These are phyloP conservation scores for Plemyria rubiginata DNA, from an alignment of 2,888 invertebrate species.

Conservation along the genomic window DNA sequence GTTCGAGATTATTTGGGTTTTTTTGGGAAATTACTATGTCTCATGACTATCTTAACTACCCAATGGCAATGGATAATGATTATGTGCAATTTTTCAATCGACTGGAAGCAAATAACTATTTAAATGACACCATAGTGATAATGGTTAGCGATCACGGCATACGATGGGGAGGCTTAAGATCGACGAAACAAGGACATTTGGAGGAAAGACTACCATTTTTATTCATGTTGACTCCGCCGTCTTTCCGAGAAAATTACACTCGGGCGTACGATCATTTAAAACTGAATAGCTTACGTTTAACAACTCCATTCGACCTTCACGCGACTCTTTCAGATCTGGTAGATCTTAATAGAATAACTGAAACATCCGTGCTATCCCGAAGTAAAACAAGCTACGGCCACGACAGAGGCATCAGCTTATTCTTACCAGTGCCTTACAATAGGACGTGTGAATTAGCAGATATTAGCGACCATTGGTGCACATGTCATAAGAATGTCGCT, in stretches of 20 bases:
- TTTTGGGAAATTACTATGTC: constrained; percentile 93
- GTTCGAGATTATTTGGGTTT: constrained; percentile 90
- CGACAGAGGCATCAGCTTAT: constrained; percentile 89
- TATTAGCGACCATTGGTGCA: constrained; percentile 94
- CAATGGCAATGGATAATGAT: constrained; percentile 88
- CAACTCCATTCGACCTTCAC: constrained; percentile 93
- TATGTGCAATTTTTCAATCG: constrained; percentile 85
- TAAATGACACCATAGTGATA: constrained; percentile 88
- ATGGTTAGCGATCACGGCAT: constrained; percentile 96
- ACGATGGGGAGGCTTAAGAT: constrained; percentile 92
- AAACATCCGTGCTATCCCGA: constrained; percentile 66
- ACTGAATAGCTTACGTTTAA: constrained; percentile 88
- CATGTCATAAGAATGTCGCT: constrained; percentile 89
- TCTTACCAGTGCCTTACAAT: constrained; percentile 88
- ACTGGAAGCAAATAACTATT: constrained; percentile 76
- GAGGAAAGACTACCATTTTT: constrained; percentile 95
- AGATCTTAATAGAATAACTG: constrained; percentile 74
- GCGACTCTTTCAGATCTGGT: constrained; percentile 90
- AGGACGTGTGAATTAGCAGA: constrained; percentile 91
- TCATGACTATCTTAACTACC: constrained; percentile 93
- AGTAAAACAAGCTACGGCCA: constrained; percentile 60
- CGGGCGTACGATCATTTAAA: constrained; percentile 87
- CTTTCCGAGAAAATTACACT: constrained; percentile 87
- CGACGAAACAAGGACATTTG: constrained; percentile 93
- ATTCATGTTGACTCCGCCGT: constrained; percentile 88